These are phyloP conservation scores for Dicroscelio sp. DNA, from an alignment of 2,888 invertebrate genomes.

Conservation along the genomic window DNA sequence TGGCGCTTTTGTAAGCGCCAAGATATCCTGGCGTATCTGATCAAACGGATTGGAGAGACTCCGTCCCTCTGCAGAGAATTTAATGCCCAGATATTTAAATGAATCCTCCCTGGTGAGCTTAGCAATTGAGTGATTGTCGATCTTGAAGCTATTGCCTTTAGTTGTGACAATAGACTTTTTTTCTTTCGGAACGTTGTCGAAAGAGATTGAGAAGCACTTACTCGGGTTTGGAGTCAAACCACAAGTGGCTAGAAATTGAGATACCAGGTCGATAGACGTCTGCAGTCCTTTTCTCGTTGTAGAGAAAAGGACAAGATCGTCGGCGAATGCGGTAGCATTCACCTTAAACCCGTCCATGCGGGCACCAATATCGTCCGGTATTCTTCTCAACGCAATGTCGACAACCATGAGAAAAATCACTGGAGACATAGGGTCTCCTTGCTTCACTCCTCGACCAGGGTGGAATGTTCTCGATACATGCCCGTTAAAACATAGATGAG, in stretches of 20 bases:
- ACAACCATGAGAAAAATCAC: conserved; percentile 71
- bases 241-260: not conserved
- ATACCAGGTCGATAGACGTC: not conserved
- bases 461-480: not conserved
- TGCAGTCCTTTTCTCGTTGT: conserved; percentile 22
- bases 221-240: not conserved
- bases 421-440: conserved; percentile 91
- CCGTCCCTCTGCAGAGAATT: conserved; percentile 20
- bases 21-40: not conserved
- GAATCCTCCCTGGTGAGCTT: conserved; percentile 32
- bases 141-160: not conserved
- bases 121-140: not conserved
- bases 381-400: conserved; percentile 35
- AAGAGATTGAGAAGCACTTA: conserved; percentile 80
- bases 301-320: conserved; percentile 67
- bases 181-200: conserved; percentile 42
- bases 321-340: conserved; percentile 64
- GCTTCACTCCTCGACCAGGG: conserved; percentile 90
- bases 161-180: conserved; percentile 67
- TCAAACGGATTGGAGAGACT: no score
- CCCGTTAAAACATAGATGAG: not conserved
- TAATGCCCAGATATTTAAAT: conserved; percentile 48
- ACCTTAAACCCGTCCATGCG: not conserved
- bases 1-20: conserved; percentile 52
- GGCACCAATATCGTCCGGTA: conserved; percentile 69